Conservation (phyloP, 2,888 invertebrate species). For the Toxonevra muliebris region DNA sequence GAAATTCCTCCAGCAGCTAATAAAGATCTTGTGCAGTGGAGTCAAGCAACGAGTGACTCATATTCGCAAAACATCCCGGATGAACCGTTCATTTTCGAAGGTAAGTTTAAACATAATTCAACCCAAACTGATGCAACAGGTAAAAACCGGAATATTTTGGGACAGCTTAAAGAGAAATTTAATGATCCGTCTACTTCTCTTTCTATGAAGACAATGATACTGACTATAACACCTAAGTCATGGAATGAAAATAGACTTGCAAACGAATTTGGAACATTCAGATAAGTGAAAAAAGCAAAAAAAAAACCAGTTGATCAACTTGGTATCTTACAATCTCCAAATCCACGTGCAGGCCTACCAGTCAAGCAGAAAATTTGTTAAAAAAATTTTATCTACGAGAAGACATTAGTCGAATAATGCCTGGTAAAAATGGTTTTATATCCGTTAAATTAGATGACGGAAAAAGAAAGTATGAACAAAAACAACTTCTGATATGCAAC, state of each 20-base stretch:
- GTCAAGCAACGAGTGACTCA: constrained; percentile 3
- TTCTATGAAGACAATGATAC: constrained; percentile 14
- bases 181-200: constrained; percentile 9
- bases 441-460: constrained; percentile 3
- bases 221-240: constrained; percentile 9
- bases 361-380: too few relatives aligned
- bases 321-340: too few relatives aligned
- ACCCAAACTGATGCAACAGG: neutral
- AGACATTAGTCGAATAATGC: neutral
- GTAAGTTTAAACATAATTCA: neutral
- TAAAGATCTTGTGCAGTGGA: neutral
- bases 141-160: neutral
- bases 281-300: too few relatives aligned
- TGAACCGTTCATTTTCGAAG: neutral
- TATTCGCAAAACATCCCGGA: neutral
- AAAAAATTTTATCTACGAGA: too few relatives aligned
- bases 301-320: too few relatives aligned
- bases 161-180: constrained; percentile 11
- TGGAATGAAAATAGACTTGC: constrained; percentile 11
- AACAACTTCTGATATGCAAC: constrained; percentile 11
- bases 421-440: too few relatives aligned
- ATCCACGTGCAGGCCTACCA: too few relatives aligned
- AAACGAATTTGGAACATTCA: constrained; percentile 2
- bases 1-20: constrained; percentile 7
- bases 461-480: neutral